A percentile compares a stretch with the other conserved stretches of the same genome.
Conservation (phyloP, 2,888 invertebrate genomes). For the Nemurella pictetii region DNA sequence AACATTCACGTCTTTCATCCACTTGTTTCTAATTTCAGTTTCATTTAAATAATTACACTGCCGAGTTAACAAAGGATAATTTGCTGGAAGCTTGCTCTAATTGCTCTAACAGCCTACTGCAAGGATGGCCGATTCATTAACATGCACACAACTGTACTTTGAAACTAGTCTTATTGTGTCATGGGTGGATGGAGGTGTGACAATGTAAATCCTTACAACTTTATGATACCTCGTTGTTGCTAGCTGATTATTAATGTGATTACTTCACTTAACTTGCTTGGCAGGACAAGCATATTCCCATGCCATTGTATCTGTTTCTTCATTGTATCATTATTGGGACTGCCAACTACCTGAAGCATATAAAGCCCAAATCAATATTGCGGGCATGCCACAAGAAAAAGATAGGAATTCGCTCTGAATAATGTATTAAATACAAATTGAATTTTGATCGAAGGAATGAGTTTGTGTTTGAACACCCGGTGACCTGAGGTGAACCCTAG, state of each 20-base stretch:
- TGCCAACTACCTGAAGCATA: not conserved
- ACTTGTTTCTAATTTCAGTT: not conserved
- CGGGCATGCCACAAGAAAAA: not conserved
- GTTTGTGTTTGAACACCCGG: not conserved
- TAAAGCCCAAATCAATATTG: not conserved
- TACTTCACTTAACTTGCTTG: not conserved
- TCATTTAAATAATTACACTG: not conserved
- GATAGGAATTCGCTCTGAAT: not conserved
- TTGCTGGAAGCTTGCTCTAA: not conserved
- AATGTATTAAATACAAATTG: not conserved
- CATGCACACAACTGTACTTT: constrained; percentile 5
- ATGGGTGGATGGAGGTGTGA: not conserved
- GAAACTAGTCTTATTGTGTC: not conserved
- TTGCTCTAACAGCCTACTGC: not conserved
- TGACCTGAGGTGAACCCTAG: not conserved
- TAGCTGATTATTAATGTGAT: not conserved
- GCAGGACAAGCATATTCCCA: not conserved
- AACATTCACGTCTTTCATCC: not conserved
- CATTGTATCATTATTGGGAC: not conserved
- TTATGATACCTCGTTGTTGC: not conserved
- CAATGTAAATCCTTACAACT: not conserved
- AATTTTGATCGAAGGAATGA: not conserved
- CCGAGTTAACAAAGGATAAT: not conserved
- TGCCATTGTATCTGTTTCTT: not conserved
- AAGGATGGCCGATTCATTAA: constrained; percentile 2